Conservation (phyloP, 2,797 vertebrate genomes). For the Thripadectes ignobilis region DNA sequence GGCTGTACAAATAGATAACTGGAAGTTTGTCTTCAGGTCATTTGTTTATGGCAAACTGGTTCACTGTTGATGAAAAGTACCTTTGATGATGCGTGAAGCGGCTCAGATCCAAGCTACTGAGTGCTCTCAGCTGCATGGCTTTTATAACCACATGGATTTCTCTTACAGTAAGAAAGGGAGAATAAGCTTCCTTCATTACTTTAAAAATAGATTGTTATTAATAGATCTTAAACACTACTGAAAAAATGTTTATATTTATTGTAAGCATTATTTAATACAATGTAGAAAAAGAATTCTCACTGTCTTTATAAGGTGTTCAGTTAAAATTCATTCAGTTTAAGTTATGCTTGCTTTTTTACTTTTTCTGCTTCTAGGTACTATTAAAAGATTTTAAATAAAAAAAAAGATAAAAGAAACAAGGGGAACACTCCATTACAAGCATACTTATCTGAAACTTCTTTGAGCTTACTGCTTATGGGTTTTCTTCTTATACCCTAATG, state of each 20-base stretch:
- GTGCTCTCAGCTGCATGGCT: neutral
- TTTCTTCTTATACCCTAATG: neutral
- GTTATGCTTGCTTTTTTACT: neutral
- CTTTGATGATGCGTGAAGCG: neutral
- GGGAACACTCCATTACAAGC: neutral
- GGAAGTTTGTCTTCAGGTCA: neutral
- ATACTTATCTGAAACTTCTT: neutral
- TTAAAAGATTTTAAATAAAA: neutral
- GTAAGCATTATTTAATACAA: neutral
- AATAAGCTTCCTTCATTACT: neutral
- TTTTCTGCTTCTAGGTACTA: neutral
- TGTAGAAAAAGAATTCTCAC: neutral
- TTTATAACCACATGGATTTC: neutral
- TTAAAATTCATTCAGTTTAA: neutral
- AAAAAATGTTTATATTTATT: neutral
- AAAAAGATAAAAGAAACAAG: neutral
- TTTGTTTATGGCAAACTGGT: neutral
- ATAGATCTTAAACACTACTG: neutral
- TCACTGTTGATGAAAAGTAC: neutral
- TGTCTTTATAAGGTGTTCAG: neutral
- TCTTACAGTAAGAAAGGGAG: neutral
- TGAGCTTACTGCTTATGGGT: neutral
- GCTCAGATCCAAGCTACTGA: neutral
- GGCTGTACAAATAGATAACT: neutral
- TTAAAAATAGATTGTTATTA: neutral